A percentile compares a stretch with the other conserved stretches of the same genome.
Evolutionary conservation across 2,797 vertebrate species (phyloP).

Genomic region (Pseudopleuronectes americanus): DNA sequence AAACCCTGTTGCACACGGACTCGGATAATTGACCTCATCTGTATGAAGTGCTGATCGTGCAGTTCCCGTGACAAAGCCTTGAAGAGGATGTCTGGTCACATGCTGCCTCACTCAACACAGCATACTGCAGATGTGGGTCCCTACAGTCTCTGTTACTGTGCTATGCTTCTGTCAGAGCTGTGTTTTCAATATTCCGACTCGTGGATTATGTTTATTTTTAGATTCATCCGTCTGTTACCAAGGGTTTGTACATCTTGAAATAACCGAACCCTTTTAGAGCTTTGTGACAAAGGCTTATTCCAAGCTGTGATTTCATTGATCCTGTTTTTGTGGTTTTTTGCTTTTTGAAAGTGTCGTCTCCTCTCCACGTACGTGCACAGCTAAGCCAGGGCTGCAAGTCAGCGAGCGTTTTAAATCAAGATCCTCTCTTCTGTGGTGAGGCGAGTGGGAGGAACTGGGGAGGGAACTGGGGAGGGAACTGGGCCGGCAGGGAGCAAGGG

Average conservation of each 20-base stretch:
- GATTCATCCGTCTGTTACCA: not conserved
- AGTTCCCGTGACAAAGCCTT: slow-evolving; percentile 25
- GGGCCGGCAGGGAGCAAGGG: slow-evolving; percentile 25
- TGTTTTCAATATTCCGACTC: slow-evolving; percentile 16
- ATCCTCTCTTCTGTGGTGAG: slow-evolving; percentile 57
- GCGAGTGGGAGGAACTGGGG: slow-evolving; percentile 64
- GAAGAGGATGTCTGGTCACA: slow-evolving; percentile 39
- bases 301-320: not conserved
- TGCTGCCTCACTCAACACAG: slow-evolving; percentile 20
- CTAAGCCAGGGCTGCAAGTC: slow-evolving; percentile 20
- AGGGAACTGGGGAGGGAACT: slow-evolving; percentile 49
- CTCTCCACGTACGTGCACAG: slow-evolving; percentile 7
- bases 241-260: not conserved
- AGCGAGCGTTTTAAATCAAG: slow-evolving; percentile 50
- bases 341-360: not conserved
- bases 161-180: slow-evolving; percentile 1
- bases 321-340: not conserved
- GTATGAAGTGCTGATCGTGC: slow-evolving; percentile 50
- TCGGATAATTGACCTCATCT: slow-evolving; percentile 33
- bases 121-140: slow-evolving; percentile 17
- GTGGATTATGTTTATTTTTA: slow-evolving; percentile 7
- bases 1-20: slow-evolving; percentile 12
- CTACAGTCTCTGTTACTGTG: slow-evolving; percentile 4
- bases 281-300: not conserved
- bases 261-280: not conserved